Conservation (phyloP, 2,888 invertebrate species). For the Maniola hyperantus region DNA sequence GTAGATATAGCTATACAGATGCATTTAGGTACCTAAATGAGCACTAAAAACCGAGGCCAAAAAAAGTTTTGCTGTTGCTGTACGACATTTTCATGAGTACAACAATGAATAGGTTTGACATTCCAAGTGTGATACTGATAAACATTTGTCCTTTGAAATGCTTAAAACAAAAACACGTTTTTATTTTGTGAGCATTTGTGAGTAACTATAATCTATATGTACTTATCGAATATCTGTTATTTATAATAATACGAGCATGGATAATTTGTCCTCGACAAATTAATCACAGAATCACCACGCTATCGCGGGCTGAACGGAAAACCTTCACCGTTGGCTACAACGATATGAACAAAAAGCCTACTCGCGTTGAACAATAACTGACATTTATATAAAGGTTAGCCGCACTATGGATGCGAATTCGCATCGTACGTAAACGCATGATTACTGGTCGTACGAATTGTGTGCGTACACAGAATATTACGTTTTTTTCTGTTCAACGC, state of each 20-base stretch:
- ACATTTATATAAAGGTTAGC: constrained; percentile 17
- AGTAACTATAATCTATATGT: not conserved
- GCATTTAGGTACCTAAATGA: not conserved
- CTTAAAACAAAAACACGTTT: constrained; percentile 14
- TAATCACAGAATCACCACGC: constrained; percentile 36
- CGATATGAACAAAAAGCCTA: constrained; percentile 33
- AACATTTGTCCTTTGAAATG: constrained; percentile 4
- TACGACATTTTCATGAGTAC: not conserved
- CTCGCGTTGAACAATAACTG: constrained; percentile 34
- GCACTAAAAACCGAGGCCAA: not conserved
- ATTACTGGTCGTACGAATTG: too few relatives aligned
- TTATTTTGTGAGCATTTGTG: not conserved
- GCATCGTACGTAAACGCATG: too few relatives aligned
- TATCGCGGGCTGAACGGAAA: constrained; percentile 34
- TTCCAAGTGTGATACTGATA: not conserved
- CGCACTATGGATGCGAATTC: too few relatives aligned
- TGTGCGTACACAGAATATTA: too few relatives aligned
- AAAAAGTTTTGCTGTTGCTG: not conserved
- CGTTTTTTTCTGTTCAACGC: too few relatives aligned
- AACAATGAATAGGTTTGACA: not conserved
- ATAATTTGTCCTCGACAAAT: constrained; percentile 24
- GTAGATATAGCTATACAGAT: too few relatives aligned
- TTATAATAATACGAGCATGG: constrained; percentile 11
- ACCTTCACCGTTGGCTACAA: constrained; percentile 29
- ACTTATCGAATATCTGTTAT: constrained; percentile 1